Conservation (phyloP, 92 coral and sea anemone genomes). For the Isaurus tuberculatus region DNA sequence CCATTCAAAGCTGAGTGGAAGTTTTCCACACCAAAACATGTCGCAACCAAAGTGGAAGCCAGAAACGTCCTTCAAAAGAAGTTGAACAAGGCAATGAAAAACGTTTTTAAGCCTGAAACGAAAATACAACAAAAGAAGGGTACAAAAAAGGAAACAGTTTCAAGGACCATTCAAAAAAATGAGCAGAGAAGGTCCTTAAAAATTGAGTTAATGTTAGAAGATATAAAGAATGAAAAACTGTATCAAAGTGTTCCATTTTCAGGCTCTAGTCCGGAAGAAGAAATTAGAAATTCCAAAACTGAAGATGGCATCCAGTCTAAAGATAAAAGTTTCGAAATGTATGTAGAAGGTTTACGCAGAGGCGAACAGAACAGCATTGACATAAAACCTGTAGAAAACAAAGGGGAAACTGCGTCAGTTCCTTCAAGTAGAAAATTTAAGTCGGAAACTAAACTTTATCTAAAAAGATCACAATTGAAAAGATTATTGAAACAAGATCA, state of each 20-base stretch:
- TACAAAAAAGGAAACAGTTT: not conserved
- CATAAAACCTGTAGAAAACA: not conserved
- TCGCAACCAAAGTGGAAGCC: conserved; percentile 13
- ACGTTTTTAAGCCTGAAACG: conserved; percentile 5
- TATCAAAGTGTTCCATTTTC: not conserved
- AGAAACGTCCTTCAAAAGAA: conserved; percentile 10
- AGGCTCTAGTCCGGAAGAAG: not conserved
- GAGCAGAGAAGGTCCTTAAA: conserved; percentile 27
- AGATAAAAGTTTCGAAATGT: not conserved
- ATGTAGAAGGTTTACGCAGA: not conserved
- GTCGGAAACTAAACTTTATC: conserved; percentile 6
- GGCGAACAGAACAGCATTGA: not conserved
- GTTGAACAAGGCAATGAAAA: conserved; percentile 27
- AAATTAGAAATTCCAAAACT: not conserved
- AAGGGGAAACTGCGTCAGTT: not conserved
- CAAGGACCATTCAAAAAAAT: not conserved
- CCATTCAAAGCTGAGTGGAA: conserved; percentile 15
- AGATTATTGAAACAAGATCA: conserved; percentile 17
- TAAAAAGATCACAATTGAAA: conserved; percentile 2
- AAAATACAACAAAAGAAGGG: not conserved
- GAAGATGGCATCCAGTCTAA: not conserved
- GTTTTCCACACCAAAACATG: conserved; percentile 10
- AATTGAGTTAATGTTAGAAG: conserved; percentile 31
- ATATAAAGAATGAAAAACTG: conserved; percentile 9
- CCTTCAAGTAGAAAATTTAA: not conserved